A percentile compares a stretch with the other conserved stretches of the same genome.
These are phyloP conservation scores for Uropsilus gracilis DNA, from an alignment of 2,113 vertebrate species.

Conservation along the genomic window DNA sequence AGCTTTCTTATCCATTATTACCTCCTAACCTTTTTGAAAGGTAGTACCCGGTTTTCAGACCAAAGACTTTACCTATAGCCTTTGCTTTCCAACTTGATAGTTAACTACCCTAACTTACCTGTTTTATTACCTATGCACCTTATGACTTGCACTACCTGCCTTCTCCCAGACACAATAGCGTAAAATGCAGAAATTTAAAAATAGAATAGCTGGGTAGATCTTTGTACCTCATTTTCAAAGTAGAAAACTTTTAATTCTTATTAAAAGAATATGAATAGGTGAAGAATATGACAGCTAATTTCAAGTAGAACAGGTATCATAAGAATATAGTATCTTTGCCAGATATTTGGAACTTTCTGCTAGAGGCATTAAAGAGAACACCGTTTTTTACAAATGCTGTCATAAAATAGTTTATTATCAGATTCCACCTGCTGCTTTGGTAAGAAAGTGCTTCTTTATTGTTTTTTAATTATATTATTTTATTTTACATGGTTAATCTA, in stretches of 20 bases:
- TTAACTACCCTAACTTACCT: neutral
- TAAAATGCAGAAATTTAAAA: constrained; percentile 34
- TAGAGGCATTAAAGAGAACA: neutral
- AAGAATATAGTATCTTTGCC: constrained; percentile 27
- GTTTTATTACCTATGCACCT: neutral
- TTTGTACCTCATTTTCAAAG: constrained; percentile 31
- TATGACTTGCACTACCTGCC: neutral
- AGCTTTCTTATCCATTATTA: neutral
- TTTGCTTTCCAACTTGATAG: neutral
- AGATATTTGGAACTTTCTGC: constrained; percentile 18
- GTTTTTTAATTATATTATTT: no score
- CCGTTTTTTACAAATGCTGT: neutral
- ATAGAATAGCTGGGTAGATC: neutral
- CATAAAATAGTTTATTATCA: neutral
- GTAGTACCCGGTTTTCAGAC: neutral
- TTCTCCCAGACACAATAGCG: neutral
- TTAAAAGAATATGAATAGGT: no score
- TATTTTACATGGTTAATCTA: no score
- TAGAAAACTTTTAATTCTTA: neutral
- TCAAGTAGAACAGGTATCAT: neutral
- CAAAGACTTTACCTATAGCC: neutral
- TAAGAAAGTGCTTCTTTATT: constrained; percentile 31
- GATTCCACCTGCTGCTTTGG: neutral
- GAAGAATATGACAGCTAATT: neutral
- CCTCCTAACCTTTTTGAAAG: neutral